Conservation (phyloP, 2,797 vertebrate genomes). For the Pseudotriccus pelzelni region DNA sequence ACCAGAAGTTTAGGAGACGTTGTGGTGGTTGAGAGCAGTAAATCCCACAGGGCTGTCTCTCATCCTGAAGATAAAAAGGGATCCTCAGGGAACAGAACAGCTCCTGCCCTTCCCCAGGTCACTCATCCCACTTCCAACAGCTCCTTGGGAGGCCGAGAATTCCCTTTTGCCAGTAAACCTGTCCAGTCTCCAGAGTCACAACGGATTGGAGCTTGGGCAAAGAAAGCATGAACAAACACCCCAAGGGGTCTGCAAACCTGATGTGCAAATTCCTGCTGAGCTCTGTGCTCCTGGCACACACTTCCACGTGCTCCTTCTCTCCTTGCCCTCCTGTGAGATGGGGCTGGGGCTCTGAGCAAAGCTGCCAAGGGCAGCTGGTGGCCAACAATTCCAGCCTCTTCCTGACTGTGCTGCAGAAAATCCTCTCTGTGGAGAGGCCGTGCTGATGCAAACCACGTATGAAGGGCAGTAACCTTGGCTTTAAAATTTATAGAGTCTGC, state of each 20-base stretch:
- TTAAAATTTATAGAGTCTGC: neutral
- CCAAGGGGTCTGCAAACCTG: neutral
- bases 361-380: too few relatives aligned
- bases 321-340: neutral
- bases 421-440: neutral
- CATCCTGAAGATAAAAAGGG: neutral
- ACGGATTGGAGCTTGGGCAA: neutral
- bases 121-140: neutral
- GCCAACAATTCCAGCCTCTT: neutral
- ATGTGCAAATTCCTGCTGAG: neutral
- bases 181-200: neutral
- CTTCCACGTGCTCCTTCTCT: too few relatives aligned
- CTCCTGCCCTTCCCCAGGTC: neutral
- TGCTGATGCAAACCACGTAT: neutral
- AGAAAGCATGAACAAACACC: neutral
- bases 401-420: neutral
- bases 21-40: neutral
- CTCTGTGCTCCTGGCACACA: neutral
- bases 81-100: neutral
- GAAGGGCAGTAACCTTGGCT: neutral
- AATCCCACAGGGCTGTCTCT: rapidly evolving
- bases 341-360: neutral
- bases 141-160: neutral
- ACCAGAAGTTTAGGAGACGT: neutral
- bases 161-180: neutral